A percentile compares a stretch with the other conserved stretches of the same genome.
phyloP scores from a whole-genome alignment of 1,140 invertebrate species.

The Lepidurus packardi region DNA sequence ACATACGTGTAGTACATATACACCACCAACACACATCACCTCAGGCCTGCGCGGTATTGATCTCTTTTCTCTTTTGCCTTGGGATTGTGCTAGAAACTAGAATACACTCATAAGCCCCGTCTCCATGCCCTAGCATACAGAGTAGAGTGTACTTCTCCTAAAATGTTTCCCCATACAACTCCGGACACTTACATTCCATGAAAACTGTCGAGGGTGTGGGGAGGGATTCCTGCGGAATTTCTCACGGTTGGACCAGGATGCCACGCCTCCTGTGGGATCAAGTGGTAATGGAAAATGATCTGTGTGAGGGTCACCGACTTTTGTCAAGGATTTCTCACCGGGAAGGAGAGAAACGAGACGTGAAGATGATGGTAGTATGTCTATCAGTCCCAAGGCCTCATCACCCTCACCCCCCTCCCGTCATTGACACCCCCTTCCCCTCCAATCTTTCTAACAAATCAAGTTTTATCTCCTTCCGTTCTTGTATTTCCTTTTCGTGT shows the following conservation, averaged over 20 bases:
- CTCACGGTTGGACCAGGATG: too few species aligned
- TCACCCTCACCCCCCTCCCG: neutral
- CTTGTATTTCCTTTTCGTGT: neutral
- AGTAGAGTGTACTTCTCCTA: too few species aligned
- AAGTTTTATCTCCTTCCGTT: neutral
- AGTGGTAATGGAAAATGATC: neutral
- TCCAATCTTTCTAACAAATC: neutral
- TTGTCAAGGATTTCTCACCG: neutral
- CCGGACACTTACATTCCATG: too few species aligned
- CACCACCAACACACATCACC: slow-evolving; percentile 17
- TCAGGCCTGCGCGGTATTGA: slow-evolving; percentile 5
- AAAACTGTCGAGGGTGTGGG: too few species aligned
- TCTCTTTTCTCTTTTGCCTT: neutral
- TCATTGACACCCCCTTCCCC: neutral
- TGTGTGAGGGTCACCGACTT: slow-evolving; percentile 3
- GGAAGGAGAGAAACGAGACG: neutral
- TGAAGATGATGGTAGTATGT: slow-evolving; percentile 11
- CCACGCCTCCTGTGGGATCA: neutral
- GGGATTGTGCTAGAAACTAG: neutral
- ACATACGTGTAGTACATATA: neutral
- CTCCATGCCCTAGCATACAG: neutral
- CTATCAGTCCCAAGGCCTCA: slow-evolving; percentile 8
- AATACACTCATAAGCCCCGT: neutral
- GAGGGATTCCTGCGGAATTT: too few species aligned
- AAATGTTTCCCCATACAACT: too few species aligned